Evolutionary conservation across 1,140 invertebrate species (phyloP), one percentile per base, ranked within the genome.

Genomic region (Chironomus tepperi): DNA sequence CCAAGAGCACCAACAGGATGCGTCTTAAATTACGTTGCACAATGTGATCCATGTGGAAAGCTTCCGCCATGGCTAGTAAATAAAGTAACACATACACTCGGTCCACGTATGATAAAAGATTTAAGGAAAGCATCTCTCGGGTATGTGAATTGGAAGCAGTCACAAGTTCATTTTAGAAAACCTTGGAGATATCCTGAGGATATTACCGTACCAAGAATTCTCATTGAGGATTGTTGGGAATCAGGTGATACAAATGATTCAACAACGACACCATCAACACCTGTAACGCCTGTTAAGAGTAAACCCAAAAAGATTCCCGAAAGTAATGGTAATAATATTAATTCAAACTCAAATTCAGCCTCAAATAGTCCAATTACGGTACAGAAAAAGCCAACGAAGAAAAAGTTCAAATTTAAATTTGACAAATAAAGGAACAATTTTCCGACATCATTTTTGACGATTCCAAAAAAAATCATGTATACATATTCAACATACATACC

Each of bases 11-110:
- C 79, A 65, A 80, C 85, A 76, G 90, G 91, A 74, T 93, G 91
- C 78, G 89, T 90, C 82, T 82, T 95, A 34, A 91, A 90, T 9
- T 96, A 96, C 79, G 88, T 96, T 10, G 92, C 93, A 0, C 91
- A 94, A 78, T 93, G 92, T 3, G 94, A 97, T 83, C 94, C 94
- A 16, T 89, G 91, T 82, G 94, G 94, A 76, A 92, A 91, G 77
- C 83, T 97, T 75, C 94, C 94, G 10, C 88, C 90, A 9, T 96
- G 94, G 94, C 84, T 95, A 67, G 92, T 96, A 15, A 96, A 97
- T 83, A 93, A 91, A 85, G 87, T 93, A 73, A 95, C 94, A 42
- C 90, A 93, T 78, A 91, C 92, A 79, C 87, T 95, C 79, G 93
- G 93, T 6, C 94, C 94, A 18, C 91, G 92, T 82, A 86, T 94